Evolutionary conservation across 2,888 invertebrate species (phyloP).

Genomic region (Platynereis dumerilii): DNA sequence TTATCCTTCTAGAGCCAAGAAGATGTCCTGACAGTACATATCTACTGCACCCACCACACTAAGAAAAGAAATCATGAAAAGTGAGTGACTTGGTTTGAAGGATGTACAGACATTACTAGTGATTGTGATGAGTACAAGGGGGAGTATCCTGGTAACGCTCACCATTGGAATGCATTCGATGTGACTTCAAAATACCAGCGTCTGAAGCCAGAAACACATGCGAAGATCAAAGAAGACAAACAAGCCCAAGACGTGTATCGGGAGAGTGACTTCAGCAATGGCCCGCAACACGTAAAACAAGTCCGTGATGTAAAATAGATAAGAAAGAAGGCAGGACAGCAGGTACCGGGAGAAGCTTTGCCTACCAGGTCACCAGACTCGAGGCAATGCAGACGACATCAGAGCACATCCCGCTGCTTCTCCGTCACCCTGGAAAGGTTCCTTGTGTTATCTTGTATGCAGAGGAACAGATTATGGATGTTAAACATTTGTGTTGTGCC

Average conservation of each 20-base stretch:
- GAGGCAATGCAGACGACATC: background rate
- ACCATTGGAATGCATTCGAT: background rate
- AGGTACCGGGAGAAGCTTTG: background rate
- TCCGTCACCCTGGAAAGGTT: background rate
- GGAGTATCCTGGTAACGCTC: background rate
- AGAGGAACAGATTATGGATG: background rate
- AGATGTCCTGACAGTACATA: background rate
- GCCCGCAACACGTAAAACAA: background rate
- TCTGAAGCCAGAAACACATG: background rate
- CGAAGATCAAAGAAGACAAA: background rate
- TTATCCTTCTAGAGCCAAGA: background rate
- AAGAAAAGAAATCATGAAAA: background rate
- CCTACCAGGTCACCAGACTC: background rate
- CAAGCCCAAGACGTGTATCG: background rate
- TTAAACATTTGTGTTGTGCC: background rate
- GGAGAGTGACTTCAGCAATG: background rate
- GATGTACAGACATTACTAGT: background rate
- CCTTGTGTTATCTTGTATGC: background rate
- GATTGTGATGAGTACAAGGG: background rate
- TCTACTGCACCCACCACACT: background rate
- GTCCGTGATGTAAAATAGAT: background rate
- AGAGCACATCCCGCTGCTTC: background rate
- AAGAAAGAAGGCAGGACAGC: background rate
- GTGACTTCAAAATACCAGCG: background rate
- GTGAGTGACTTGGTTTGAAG: background rate